A percentile compares a stretch with the other conserved stretches of the same genome.
Conservation (phyloP, 2,113 vertebrate genomes). For the Odontesthes bonariensis region DNA sequence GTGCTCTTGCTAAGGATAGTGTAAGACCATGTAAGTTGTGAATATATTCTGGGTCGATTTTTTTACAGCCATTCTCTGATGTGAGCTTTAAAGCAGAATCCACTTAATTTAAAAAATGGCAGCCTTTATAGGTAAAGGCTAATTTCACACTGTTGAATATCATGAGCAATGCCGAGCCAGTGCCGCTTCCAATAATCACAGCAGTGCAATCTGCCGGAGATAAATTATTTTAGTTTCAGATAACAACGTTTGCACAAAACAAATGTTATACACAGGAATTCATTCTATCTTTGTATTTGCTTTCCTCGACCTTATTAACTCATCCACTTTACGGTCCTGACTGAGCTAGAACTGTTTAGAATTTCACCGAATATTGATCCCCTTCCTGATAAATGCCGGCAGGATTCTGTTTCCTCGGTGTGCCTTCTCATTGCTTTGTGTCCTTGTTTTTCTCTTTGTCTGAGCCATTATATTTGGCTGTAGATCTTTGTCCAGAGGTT, state of each 20-base stretch:
- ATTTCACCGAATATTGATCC: neutral
- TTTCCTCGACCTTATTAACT: neutral
- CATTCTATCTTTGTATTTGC: neutral
- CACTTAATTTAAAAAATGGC: neutral
- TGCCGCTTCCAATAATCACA: neutral
- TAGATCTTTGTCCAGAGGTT: neutral
- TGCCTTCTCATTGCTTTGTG: conserved; percentile 2
- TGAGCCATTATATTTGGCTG: conserved; percentile 13
- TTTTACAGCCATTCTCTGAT: too few species aligned
- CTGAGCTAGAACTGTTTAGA: conserved; percentile 3
- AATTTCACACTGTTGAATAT: neutral
- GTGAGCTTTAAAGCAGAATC: neutral
- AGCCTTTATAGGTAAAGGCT: neutral
- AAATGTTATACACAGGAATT: conserved; percentile 12
- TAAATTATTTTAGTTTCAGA: neutral
- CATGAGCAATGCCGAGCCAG: neutral
- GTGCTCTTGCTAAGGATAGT: neutral
- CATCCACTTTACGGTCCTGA: conserved; percentile 2
- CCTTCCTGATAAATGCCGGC: conserved; percentile 5
- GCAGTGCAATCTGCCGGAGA: neutral
- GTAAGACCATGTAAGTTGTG: neutral
- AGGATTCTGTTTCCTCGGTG: neutral
- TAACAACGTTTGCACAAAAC: neutral
- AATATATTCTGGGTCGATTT: too few species aligned
- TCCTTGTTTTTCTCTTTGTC: conserved; percentile 12